These are phyloP conservation scores for Bugulina stolonifera DNA, from an alignment of 2,888 invertebrate species.

Conservation along the genomic window DNA sequence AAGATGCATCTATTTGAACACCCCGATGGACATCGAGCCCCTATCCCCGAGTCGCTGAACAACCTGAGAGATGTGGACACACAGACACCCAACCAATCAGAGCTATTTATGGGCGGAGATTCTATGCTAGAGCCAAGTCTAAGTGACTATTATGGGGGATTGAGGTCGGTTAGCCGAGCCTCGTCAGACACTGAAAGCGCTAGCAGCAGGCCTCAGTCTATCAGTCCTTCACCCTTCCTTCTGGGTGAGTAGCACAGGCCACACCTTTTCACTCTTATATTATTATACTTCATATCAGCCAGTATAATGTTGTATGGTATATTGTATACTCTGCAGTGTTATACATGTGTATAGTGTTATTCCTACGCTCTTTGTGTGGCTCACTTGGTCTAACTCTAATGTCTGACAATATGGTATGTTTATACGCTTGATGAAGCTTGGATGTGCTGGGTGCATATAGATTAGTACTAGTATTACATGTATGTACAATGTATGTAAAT, in stretches of 20 bases:
- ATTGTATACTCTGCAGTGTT: no score
- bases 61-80: constrained; percentile 70
- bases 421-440: no score
- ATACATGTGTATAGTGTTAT: no score
- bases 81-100: constrained; percentile 63
- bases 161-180: background rate
- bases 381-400: no score
- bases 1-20: constrained; percentile 58
- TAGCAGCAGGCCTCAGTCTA: constrained; percentile 5
- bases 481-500: no score
- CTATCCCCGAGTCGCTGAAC: constrained; percentile 69
- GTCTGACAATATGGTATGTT: no score
- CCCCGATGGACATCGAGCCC: constrained; percentile 79
- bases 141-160: constrained; percentile 11
- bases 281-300: no score
- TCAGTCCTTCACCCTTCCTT: constrained; percentile 15
- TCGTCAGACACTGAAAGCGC: constrained; percentile 2
- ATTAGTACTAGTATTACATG: no score
- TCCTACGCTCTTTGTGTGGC: no score
- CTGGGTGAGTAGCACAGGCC: background rate
- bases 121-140: background rate
- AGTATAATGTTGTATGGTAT: no score
- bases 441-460: no score
- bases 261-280: no score
- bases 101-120: background rate